A percentile compares a stretch with the other conserved stretches of the same genome.
Evolutionary conservation across 2,113 vertebrate genomes (phyloP).

Genomic region (Melospiza georgiana): DNA sequence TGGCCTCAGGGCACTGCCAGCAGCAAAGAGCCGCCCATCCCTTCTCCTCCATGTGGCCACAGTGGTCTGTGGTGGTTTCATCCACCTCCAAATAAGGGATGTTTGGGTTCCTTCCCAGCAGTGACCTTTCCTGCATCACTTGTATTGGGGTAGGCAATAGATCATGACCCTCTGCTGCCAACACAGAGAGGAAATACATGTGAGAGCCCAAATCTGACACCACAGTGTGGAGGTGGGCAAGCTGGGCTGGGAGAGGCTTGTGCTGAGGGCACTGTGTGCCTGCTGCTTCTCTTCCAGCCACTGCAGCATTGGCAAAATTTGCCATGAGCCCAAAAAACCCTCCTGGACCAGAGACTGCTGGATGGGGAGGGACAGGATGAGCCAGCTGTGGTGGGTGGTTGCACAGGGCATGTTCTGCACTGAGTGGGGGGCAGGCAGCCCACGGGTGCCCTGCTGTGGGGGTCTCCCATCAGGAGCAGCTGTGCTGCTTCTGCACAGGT

Average conservation of each 20-base stretch:
- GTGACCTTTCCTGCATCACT: neutral
- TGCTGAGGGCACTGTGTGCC: neutral
- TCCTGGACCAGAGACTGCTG: neutral
- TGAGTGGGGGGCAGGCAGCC: neutral
- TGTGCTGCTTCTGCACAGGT: neutral
- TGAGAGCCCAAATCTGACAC: neutral
- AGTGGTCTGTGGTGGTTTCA: neutral
- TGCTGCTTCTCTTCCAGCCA: neutral
- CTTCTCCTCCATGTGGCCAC: neutral
- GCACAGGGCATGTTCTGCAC: neutral
- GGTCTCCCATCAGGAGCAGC: neutral
- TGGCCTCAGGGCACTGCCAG: neutral
- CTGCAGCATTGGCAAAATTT: neutral
- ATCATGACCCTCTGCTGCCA: neutral
- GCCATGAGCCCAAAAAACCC: accelerated
- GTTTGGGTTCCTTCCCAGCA: neutral
- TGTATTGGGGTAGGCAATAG: neutral
- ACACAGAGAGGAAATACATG: neutral
- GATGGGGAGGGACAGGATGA: neutral
- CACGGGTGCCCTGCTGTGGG: neutral
- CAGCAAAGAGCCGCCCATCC: neutral
- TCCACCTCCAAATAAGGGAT: neutral
- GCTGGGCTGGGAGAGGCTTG: neutral
- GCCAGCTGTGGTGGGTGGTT: accelerated
- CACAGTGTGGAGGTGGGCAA: neutral